phyloP scores from a whole-genome alignment of 2,888 invertebrate genomes.

The Rugalucina vietnamica region DNA sequence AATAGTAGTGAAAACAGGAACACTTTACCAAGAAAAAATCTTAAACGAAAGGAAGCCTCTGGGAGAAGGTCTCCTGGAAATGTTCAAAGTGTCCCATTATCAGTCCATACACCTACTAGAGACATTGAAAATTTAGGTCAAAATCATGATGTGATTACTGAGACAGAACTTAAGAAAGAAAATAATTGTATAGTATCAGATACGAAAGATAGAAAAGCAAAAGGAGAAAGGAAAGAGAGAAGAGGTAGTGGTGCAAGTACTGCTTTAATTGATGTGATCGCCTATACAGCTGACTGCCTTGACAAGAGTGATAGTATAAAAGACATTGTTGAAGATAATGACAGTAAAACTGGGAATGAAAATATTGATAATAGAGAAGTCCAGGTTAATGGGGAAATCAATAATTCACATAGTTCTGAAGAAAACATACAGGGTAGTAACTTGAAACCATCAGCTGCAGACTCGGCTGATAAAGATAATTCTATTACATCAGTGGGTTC shows the following conservation, averaged over 20 bases:
- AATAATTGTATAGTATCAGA: not conserved
- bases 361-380: not conserved
- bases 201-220: not conserved
- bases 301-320: slow-evolving; percentile 46
- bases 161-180: not conserved
- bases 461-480: not conserved
- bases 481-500: not conserved
- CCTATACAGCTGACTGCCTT: slow-evolving; percentile 60
- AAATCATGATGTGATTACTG: not conserved
- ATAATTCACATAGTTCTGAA: not conserved
- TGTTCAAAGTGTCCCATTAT: not conserved
- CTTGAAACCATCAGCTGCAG: not conserved
- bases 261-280: slow-evolving; percentile 35
- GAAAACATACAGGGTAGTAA: no score
- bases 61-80: not conserved
- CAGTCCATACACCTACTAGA: not conserved
- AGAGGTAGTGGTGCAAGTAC: not conserved
- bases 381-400: not conserved
- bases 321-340: not conserved
- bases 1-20: not conserved
- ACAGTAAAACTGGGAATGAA: not conserved
- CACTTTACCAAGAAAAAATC: not conserved
- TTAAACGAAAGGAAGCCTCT: not conserved
- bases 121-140: not conserved
- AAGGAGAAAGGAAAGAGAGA: not conserved